Evolutionary conservation across 2,888 invertebrate genomes (phyloP), one percentile per base, ranked within the genome.

Genomic region (Spilarctia lutea): DNA sequence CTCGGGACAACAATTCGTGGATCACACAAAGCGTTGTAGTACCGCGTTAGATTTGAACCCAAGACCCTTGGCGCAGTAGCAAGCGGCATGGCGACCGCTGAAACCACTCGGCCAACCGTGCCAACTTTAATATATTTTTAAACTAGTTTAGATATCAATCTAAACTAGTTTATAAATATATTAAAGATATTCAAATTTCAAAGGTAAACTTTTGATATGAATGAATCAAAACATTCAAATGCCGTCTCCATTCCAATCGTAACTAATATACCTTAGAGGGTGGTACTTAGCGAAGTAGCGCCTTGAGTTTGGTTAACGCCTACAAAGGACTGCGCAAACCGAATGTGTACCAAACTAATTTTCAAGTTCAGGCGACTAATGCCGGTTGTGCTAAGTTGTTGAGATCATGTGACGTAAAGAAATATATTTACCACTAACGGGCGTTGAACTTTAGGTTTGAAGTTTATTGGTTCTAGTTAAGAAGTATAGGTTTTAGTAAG

Each of bases 281-380:
- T 73, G 63, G 35, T 48, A 73, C 63, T 71, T 65, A 70, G 42
- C n/a, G 63, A 66, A 71, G 30, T 71, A 42, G 63, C 71, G n/a
- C 66, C 56, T 75, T 27, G 75, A 86, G 74, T 81, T 76, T 71
- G 66, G 69, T 71, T 73, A 71, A 56, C 63, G 65, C 71, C 65
- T 73, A 73, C 66, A 78, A 79, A 80, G 75, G 80, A 75, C 72
- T 70, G 18, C 71, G 73, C 24, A 35, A 33, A 71, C 67, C 81
- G 82, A 39, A 60, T 84, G 80, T 74, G 79, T 81, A 65, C 83
- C 75, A 33, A 74, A 79, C 65, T 75, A 80, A 84, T 79, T 77
- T 72, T 76, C 79, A 75, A 81, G 79, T 79, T 75, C 72, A 65
- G 69, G 45, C 69, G 72, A 68, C 71, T 82, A 91, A 78, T 79